Percentiles rank a stretch among this genome's conserved stretches.
phyloP scores from a whole-genome alignment of 2,113 vertebrate species.

The Cyrtonyx montezumae region DNA sequence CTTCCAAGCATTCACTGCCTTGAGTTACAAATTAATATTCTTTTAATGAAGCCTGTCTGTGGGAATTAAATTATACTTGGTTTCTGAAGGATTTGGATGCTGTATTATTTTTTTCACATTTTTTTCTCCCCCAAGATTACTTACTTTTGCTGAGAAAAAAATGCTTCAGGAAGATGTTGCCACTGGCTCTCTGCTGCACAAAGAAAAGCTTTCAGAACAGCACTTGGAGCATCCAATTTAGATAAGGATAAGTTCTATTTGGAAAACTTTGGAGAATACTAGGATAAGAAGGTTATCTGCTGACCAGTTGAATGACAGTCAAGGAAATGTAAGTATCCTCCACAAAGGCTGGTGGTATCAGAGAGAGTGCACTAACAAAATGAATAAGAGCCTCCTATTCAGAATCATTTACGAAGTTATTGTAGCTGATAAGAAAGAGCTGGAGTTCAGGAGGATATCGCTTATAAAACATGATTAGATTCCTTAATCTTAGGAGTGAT shows the following conservation, averaged over 20 bases:
- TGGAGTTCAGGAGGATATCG: neutral
- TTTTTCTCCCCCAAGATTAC: neutral
- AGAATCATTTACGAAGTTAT: constrained; percentile 33
- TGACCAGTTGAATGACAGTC: constrained; percentile 22
- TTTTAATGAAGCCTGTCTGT: neutral
- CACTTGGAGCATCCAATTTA: constrained; percentile 25
- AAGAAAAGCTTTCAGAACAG: constrained; percentile 26
- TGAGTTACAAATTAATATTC: neutral
- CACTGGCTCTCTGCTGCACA: neutral
- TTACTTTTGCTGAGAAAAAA: neutral
- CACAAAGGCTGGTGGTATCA: constrained; percentile 18
- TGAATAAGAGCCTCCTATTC: neutral
- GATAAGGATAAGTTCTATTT: constrained; percentile 21
- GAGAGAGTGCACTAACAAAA: neutral
- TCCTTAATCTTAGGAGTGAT: constrained; percentile 22
- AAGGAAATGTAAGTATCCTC: constrained; percentile 35
- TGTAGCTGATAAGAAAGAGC: constrained; percentile 30
- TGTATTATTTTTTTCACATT: neutral
- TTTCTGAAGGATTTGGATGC: neutral
- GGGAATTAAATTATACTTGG: neutral
- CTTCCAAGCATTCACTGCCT: neutral
- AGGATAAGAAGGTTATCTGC: constrained; percentile 53
- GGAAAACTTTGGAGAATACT: constrained; percentile 34
- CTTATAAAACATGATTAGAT: constrained; percentile 7
- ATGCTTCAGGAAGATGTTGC: neutral